Base-by-base conservation (phyloP, 2,797 vertebrate species). In the Sebastes iracundus region DNA sequence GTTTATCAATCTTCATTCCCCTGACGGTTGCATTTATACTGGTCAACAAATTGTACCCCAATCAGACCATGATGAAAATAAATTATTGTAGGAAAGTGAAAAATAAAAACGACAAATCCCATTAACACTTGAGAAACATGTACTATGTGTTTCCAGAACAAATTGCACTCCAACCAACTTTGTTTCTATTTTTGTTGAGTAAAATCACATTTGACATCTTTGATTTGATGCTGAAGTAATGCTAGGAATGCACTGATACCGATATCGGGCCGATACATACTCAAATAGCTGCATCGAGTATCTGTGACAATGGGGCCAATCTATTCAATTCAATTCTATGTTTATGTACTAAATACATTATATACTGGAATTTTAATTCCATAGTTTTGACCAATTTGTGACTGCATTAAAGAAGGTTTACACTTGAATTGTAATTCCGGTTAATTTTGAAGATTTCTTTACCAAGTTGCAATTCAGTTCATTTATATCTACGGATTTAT, bases 211-310 rank as follows among this genome's bases (percentile, higher is more conserved):
- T 23, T 12, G 10, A 38, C 28, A 32, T 33, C 18, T 53, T 5
- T 63, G 2, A 73, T 52, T 59, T 77, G 1, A 49, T 59, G 5
- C 4, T 72, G 27, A 68, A 23, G 20, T 22, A 33, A 23, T 16
- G 14, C 14, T 42, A 42, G 14, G 14, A 42, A 16, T 42, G 6
- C 38, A 42, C 1, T 7, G 38, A 42, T 42, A 42, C 14, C 14
- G 38, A 42, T 42, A 16, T 42, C 38, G 0, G 14, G 2, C 38
- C 6, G 14, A 42, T 42, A 42, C 14, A 0, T 2, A 16, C 0
- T 16, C 0, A 42, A 3, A 42, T 42, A 42, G 14, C 35, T 38
- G 12, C 4, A 35, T 6, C 0, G 13, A 2, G 35, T 35, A 42
- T 42, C 14, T 0, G 14, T 16, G 14, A 42, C 38, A 16, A 42